phyloP scores from a whole-genome alignment of 1,140 invertebrate species.

The Cardiocondyla obscurior region DNA sequence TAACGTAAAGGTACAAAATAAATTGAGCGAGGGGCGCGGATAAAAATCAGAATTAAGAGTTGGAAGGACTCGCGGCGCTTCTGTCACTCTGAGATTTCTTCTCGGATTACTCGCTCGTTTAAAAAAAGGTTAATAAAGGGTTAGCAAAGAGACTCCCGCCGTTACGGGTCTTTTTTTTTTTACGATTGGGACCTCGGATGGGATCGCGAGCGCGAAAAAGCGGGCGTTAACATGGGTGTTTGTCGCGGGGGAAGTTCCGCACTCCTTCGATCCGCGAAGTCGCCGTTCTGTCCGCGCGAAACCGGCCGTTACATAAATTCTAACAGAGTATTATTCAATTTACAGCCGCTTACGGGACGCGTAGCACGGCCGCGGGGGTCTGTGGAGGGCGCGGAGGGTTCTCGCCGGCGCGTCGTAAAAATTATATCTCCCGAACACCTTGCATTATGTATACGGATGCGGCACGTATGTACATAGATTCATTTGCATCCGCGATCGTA shows the following conservation, averaged over 20 bases:
- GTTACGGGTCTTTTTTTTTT: background rate
- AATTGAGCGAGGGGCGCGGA: background rate
- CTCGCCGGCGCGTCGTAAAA: slow-evolving; percentile 69
- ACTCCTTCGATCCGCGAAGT: slow-evolving; percentile 11
- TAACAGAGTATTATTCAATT: slow-evolving; percentile 71
- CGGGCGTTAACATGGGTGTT: slow-evolving; percentile 17
- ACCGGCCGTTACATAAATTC: slow-evolving; percentile 70
- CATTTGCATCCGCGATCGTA: slow-evolving; percentile 57
- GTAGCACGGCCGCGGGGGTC: too few relatives aligned
- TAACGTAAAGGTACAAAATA: background rate
- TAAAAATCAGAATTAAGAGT: background rate
- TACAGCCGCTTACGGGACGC: slow-evolving; percentile 64
- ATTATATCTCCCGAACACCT: slow-evolving; percentile 60
- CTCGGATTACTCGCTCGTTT: background rate
- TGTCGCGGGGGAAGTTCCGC: background rate
- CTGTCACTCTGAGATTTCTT: background rate
- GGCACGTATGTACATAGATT: slow-evolving; percentile 66
- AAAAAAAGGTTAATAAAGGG: background rate
- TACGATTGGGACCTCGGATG: background rate
- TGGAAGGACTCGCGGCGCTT: background rate
- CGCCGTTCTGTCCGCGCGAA: slow-evolving; percentile 16
- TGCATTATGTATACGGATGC: slow-evolving; percentile 62
- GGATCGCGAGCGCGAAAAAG: background rate
- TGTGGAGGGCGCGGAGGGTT: background rate
- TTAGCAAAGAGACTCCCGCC: background rate